phyloP scores from a whole-genome alignment of 2,113 vertebrate genomes.

The Bos indicus region DNA sequence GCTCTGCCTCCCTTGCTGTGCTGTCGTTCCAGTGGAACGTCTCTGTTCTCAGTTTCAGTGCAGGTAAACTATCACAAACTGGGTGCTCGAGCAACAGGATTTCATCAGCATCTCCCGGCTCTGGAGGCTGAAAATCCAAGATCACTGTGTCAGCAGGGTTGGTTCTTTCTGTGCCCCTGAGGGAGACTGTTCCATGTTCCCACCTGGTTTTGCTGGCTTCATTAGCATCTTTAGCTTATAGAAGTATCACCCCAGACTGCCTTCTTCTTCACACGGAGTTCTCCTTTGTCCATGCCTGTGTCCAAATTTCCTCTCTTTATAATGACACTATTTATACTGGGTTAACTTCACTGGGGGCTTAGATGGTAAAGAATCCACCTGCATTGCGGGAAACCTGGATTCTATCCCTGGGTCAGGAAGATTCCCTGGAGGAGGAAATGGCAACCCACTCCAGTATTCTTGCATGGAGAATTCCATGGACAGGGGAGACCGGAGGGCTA shows the following conservation, averaged over 20 bases:
- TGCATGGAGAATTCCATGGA: background rate
- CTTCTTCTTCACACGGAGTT: too few species aligned
- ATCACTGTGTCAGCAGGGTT: accelerated
- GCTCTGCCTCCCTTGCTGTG: background rate
- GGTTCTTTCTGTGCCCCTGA: accelerated
- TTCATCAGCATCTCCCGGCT: accelerated
- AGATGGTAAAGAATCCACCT: background rate
- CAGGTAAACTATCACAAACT: background rate
- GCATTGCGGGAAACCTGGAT: background rate
- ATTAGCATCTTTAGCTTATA: background rate
- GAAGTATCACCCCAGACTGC: background rate
- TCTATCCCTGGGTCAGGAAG: background rate
- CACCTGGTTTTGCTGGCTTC: accelerated
- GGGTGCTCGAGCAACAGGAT: background rate
- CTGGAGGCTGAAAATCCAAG: background rate
- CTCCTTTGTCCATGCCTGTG: background rate
- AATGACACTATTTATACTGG: background rate
- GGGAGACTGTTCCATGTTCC: too few species aligned
- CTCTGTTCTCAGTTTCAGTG: background rate
- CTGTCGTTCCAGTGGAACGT: accelerated
- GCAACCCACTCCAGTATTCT: background rate
- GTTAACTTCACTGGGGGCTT: background rate
- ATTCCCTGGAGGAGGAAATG: background rate
- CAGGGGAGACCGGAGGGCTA: background rate
- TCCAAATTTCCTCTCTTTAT: background rate